A percentile compares a stretch with the other conserved stretches of the same genome.
These are phyloP conservation scores for Augochlorella aurata DNA, from an alignment of 2,888 invertebrate species.

Conservation along the genomic window DNA sequence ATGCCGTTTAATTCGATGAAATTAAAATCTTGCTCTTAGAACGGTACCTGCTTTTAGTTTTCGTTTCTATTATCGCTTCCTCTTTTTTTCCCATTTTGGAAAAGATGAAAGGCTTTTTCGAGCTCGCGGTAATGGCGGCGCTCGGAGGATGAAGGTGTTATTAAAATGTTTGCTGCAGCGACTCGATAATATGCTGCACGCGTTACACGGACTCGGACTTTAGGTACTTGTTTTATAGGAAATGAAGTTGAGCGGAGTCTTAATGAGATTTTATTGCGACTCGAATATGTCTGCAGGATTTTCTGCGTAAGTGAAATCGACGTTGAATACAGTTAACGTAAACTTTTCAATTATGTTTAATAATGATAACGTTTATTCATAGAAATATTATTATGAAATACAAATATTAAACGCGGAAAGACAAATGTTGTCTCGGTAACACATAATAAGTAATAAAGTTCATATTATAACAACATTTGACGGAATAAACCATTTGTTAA, in stretches of 20 bases:
- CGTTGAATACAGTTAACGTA: neutral
- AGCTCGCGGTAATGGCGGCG: neutral
- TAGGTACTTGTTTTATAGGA: neutral
- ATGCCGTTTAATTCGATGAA: neutral
- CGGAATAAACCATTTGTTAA: too few species aligned
- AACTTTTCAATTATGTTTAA: too few species aligned
- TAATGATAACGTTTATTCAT: too few species aligned
- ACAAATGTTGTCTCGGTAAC: too few species aligned
- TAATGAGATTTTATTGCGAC: neutral
- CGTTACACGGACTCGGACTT: neutral
- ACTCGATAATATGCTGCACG: neutral
- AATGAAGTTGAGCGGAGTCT: neutral
- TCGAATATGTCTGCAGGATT: neutral
- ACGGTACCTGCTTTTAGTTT: neutral
- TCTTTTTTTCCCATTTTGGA: neutral
- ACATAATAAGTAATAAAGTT: too few species aligned
- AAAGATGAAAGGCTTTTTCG: neutral
- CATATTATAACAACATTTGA: too few species aligned
- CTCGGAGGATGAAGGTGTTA: constrained; percentile 6
- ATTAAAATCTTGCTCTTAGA: neutral
- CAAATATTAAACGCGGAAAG: too few species aligned
- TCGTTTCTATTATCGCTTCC: too few species aligned
- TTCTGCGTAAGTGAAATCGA: neutral
- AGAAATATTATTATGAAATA: too few species aligned
- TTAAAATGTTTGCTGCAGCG: neutral